These are phyloP conservation scores for Eucera pruinosa DNA, from an alignment of 2,888 invertebrate genomes.

Conservation along the genomic window DNA sequence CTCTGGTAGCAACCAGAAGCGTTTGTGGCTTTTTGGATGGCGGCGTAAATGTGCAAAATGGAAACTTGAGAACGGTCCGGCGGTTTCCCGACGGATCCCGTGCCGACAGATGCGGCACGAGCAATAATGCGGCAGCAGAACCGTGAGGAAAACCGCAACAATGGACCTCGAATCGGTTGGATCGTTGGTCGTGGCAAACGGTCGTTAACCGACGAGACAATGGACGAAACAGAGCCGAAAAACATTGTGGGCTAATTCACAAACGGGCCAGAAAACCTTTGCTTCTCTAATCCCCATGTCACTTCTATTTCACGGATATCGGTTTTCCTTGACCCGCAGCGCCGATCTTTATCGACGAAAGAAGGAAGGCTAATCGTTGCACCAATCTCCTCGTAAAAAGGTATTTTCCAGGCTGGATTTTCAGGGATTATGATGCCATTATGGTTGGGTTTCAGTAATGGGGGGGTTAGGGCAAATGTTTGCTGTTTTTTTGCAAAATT, in stretches of 20 bases:
- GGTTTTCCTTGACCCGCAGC: conserved; percentile 49
- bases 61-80: conserved; percentile 56
- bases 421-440: neutral
- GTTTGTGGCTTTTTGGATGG: conserved; percentile 22
- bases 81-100: conserved; percentile 33
- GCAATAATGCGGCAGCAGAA: conserved; percentile 43
- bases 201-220: conserved; percentile 59
- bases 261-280: conserved; percentile 29
- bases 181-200: conserved; percentile 47
- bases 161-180: conserved; percentile 42
- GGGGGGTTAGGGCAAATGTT: too few relatives aligned
- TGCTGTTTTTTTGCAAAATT: too few relatives aligned
- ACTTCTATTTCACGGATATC: conserved; percentile 58
- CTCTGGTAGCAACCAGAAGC: conserved; percentile 23
- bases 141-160: conserved; percentile 56
- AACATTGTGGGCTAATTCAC: conserved; percentile 35
- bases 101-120: conserved; percentile 51
- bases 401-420: neutral
- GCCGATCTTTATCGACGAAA: conserved; percentile 37
- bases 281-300: conserved; percentile 7
- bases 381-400: neutral
- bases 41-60: conserved; percentile 33
- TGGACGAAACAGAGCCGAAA: conserved; percentile 21
- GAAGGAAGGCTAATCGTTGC: conserved; percentile 24
- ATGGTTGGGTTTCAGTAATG: neutral